Evolutionary conservation across 2,797 vertebrate genomes (phyloP).

Genomic region (Sebastes baramenuke): DNA sequence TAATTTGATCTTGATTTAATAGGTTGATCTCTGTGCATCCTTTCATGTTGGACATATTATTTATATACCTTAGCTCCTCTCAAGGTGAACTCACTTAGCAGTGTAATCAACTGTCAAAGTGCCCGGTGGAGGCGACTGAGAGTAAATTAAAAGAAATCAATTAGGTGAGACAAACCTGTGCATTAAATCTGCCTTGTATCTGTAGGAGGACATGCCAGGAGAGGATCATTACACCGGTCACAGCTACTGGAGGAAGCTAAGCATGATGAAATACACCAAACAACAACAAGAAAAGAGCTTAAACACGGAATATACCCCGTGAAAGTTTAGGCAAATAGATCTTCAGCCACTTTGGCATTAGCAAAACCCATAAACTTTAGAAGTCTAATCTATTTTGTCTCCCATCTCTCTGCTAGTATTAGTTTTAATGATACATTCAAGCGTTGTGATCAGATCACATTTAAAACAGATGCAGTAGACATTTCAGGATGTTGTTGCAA

Average conservation of each 20-base stretch:
- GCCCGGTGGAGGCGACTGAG: slow-evolving; percentile 33
- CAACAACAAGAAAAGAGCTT: neutral
- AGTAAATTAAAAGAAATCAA: slow-evolving; percentile 78
- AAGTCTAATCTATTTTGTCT: neutral
- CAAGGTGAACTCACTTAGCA: slow-evolving; percentile 72
- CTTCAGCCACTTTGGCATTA: neutral
- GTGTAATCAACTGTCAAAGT: slow-evolving; percentile 62
- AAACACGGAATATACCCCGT: neutral
- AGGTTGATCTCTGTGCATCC: slow-evolving; percentile 18
- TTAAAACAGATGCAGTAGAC: neutral
- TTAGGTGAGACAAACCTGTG: slow-evolving; percentile 66
- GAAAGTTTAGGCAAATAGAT: neutral
- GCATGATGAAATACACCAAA: slow-evolving; percentile 17
- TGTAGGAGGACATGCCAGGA: slow-evolving; percentile 36
- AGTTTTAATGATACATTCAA: neutral
- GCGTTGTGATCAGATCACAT: neutral
- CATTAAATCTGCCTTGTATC: slow-evolving; percentile 63
- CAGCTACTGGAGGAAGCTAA: slow-evolving; percentile 2
- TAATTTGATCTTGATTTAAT: slow-evolving; percentile 34
- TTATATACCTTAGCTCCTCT: slow-evolving; percentile 53
- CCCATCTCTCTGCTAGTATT: neutral
- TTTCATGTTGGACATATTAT: slow-evolving; percentile 45
- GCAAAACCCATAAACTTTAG: neutral
- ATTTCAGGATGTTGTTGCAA: neutral
- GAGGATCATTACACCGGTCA: slow-evolving; percentile 42